Percentiles rank a stretch among this genome's conserved stretches.
These are phyloP conservation scores for Netelia melanura DNA, from an alignment of 2,888 invertebrate genomes.

Conservation along the genomic window DNA sequence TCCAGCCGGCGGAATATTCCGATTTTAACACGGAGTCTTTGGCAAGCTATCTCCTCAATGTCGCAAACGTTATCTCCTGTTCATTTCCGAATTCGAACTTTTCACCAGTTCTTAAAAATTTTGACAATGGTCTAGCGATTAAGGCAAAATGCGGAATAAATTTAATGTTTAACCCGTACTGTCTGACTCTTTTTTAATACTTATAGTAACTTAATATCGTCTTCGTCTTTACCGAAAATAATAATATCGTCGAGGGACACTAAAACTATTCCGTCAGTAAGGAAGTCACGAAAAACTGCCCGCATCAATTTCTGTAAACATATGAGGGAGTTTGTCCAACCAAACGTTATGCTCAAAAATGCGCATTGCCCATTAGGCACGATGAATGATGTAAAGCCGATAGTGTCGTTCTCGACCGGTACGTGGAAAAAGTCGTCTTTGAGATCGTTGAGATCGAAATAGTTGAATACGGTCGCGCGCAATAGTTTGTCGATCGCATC, in stretches of 20 bases:
- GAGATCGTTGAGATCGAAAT: background rate
- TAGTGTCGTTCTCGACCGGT: slow-evolving; percentile 6
- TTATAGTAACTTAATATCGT: background rate
- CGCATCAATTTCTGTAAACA: background rate
- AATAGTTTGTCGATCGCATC: slow-evolving; percentile 73
- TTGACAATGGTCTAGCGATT: too few relatives aligned
- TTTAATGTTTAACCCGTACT: slow-evolving; percentile 2
- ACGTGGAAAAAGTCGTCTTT: slow-evolving; percentile 25
- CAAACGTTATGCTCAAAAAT: slow-evolving; percentile 19
- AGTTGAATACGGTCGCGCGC: background rate
- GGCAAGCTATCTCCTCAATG: too few relatives aligned
- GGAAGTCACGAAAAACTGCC: background rate
- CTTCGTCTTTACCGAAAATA: background rate
- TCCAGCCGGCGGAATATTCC: slow-evolving; percentile 32
- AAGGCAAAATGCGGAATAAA: slow-evolving; percentile 34
- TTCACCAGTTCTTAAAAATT: too few relatives aligned
- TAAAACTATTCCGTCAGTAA: background rate
- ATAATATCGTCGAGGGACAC: slow-evolving; percentile 17
- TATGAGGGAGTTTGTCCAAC: background rate
- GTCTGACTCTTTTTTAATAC: slow-evolving; percentile 10
- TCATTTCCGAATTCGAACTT: too few relatives aligned
- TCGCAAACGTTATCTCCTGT: too few relatives aligned
- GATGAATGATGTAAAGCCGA: background rate
- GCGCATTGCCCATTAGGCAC: slow-evolving; percentile 21
- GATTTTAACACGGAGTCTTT: background rate